These are phyloP conservation scores for Papilio gigon DNA, from an alignment of 2,888 invertebrate species.

Conservation along the genomic window DNA sequence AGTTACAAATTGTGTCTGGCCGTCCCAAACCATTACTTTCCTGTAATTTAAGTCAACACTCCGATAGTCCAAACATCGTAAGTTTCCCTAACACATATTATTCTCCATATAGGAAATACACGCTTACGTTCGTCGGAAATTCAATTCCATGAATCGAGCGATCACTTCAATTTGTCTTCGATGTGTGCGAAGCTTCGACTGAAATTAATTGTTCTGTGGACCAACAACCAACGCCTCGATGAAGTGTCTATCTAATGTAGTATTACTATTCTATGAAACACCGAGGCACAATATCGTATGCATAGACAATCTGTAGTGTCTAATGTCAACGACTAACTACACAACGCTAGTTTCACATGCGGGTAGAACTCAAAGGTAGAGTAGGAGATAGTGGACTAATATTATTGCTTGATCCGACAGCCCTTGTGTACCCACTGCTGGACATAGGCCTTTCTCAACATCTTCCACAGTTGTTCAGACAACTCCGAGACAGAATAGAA, in stretches of 20 bases:
- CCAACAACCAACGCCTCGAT: background rate
- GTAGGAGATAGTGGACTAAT: too few species aligned
- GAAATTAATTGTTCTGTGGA: constrained; percentile 26
- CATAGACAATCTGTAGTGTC: constrained; percentile 37
- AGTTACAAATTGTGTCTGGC: background rate
- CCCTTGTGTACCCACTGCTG: too few species aligned
- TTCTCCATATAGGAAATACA: background rate
- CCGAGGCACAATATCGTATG: constrained; percentile 28
- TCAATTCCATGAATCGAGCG: constrained; percentile 10
- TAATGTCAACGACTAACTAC: constrained; percentile 39
- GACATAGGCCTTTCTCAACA: too few species aligned
- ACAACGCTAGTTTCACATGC: background rate
- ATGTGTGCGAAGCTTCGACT: constrained; percentile 12
- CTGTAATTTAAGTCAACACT: background rate
- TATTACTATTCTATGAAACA: constrained; percentile 32
- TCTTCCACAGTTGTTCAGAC: too few species aligned
- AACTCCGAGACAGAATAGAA: too few species aligned
- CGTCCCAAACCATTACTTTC: background rate
- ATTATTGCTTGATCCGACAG: too few species aligned
- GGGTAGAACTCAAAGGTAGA: too few species aligned
- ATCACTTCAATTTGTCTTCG: constrained; percentile 29
- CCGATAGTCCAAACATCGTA: background rate
- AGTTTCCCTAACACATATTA: background rate
- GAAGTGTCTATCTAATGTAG: constrained; percentile 24
- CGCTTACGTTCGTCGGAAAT: background rate